phyloP scores from a whole-genome alignment of 2,888 invertebrate species.

The Steinernema scapterisci region DNA sequence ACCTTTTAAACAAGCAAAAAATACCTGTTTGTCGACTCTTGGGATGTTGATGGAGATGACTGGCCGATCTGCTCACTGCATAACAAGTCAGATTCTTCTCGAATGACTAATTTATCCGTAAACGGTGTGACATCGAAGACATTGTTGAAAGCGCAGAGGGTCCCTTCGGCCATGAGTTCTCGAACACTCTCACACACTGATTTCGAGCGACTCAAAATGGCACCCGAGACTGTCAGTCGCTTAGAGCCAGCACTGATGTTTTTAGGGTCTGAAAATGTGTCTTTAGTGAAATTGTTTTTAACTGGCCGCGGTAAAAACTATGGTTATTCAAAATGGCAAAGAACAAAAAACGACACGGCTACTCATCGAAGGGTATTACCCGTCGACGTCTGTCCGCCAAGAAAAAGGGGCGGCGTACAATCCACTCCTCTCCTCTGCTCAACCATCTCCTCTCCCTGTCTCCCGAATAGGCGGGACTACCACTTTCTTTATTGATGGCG shows the following conservation, averaged over 20 bases:
- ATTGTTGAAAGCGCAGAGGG: not conserved
- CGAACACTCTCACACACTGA: conserved; percentile 15
- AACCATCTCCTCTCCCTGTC: conserved; percentile 20
- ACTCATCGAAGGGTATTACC: conserved; percentile 12
- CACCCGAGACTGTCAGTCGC: not conserved
- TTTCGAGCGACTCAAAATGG: not conserved
- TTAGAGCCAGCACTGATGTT: not conserved
- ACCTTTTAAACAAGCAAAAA: not conserved
- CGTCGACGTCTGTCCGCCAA: not conserved
- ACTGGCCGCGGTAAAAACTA: not conserved
- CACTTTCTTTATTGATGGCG: conserved; percentile 28
- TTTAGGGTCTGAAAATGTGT: not conserved
- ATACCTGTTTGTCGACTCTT: not conserved
- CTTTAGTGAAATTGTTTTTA: not conserved
- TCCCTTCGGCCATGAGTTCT: conserved; percentile 20
- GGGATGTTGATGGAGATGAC: conserved; percentile 26
- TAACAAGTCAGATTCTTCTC: not conserved
- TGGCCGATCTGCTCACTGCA: conserved; percentile 6
- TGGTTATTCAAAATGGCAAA: not conserved
- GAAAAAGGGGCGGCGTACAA: conserved; percentile 27
- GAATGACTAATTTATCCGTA: not conserved
- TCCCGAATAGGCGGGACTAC: conserved; percentile 26
- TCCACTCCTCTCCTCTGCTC: conserved; percentile 4
- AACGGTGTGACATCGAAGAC: not conserved
- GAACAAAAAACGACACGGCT: conserved; percentile 21